Evolutionary conservation across 2,113 vertebrate species (phyloP).

Genomic region (Zosterops japonicus): DNA sequence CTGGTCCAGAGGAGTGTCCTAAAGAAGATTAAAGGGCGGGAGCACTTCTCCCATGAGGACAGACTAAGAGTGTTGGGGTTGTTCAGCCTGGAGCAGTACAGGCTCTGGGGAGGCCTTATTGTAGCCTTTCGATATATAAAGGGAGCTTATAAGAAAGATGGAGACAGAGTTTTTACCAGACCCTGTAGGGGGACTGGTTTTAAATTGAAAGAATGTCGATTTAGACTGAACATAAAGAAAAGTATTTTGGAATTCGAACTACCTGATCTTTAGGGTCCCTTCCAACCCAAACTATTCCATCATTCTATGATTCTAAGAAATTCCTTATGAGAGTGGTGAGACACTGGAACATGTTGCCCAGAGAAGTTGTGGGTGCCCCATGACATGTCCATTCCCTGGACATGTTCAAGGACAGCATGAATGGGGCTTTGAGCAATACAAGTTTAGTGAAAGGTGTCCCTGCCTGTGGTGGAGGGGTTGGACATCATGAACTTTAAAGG

Average conservation of each 20-base stretch:
- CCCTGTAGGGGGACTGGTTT: not conserved
- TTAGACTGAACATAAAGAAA: not conserved
- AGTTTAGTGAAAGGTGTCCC: not conserved
- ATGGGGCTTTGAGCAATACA: not conserved
- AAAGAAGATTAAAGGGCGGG: not conserved
- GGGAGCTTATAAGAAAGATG: not conserved
- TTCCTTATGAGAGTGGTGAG: not conserved
- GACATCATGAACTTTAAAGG: not conserved
- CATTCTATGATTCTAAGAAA: not conserved
- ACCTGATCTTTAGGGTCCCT: not conserved
- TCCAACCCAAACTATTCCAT: not conserved
- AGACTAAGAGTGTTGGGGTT: not conserved
- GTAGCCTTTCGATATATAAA: not conserved
- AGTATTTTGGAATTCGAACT: not conserved
- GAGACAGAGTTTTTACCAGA: not conserved
- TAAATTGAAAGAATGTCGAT: not conserved
- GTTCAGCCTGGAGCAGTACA: not conserved
- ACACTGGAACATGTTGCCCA: not conserved
- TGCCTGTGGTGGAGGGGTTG: not conserved
- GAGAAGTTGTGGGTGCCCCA: not conserved
- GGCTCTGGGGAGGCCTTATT: not conserved
- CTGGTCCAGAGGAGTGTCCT: not conserved
- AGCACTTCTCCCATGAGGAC: not conserved
- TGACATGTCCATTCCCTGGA: not conserved
- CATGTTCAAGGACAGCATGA: not conserved